Conservation (phyloP, 2,888 invertebrate species). For the Polydrusus pterygomalis region DNA sequence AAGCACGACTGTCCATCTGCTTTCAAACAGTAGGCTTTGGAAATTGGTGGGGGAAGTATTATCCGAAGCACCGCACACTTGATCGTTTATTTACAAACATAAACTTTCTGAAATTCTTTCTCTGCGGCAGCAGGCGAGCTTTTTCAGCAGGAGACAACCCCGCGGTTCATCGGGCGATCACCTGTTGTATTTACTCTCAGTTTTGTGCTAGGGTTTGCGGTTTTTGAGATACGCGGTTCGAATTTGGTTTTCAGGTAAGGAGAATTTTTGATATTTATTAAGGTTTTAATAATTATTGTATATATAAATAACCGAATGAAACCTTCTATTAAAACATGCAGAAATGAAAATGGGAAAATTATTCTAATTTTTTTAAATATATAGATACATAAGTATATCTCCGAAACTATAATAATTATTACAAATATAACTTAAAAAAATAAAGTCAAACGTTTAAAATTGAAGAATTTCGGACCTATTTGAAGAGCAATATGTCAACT, state of each 20-base stretch:
- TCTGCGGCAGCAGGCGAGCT: conserved; percentile 9
- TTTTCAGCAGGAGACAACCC: conserved; percentile 19
- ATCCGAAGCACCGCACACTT: conserved; percentile 37
- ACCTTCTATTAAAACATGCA: no score
- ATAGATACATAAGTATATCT: no score
- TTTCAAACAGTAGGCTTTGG: conserved; percentile 15
- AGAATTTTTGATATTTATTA: background rate
- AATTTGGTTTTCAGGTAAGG: conserved; percentile 14
- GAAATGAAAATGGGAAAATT: no score
- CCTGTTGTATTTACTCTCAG: conserved; percentile 1
- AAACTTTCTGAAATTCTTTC: conserved; percentile 53
- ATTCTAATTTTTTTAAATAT: no score
- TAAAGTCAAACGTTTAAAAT: no score
- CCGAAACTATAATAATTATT: no score
- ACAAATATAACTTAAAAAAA: no score
- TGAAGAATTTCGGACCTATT: no score
- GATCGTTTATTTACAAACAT: conserved; percentile 56
- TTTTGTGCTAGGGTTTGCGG: background rate
- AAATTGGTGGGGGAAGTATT: conserved; percentile 35
- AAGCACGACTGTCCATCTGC: conserved; percentile 11
- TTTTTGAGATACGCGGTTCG: background rate
- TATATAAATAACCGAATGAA: no score
- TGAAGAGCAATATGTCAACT: no score
- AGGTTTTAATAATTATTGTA: background rate
- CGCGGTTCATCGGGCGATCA: conserved; percentile 11